These are phyloP conservation scores for Onthophagus sagittarius DNA, from an alignment of 2,888 invertebrate species.

Conservation along the genomic window DNA sequence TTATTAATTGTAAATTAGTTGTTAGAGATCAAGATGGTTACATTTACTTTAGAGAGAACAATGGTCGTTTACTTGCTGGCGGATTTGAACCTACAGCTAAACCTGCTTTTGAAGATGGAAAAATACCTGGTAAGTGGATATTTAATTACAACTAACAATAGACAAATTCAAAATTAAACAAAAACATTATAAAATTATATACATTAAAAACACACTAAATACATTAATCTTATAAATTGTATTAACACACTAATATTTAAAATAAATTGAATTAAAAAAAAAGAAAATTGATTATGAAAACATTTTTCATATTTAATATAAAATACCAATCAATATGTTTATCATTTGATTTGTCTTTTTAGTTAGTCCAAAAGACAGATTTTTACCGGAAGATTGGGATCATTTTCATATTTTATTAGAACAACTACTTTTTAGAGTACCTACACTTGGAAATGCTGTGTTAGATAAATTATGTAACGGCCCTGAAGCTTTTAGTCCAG, in stretches of 20 bases:
- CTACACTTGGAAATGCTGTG: constrained; percentile 68
- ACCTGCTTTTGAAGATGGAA: constrained; percentile 79
- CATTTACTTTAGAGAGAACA: constrained; percentile 80
- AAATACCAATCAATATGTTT: neutral
- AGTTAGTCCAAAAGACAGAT: constrained; percentile 61
- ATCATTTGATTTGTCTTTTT: constrained; percentile 8
- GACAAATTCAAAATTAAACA: neutral
- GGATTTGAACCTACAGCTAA: constrained; percentile 91
- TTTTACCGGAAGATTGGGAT: constrained; percentile 90
- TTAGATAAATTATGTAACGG: constrained; percentile 82
- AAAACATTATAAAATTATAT: neutral
- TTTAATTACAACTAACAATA: neutral
- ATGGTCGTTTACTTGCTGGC: constrained; percentile 81
- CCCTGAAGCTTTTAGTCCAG: constrained; percentile 94
- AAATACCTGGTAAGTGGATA: constrained; percentile 53
- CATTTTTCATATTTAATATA: constrained; percentile 9
- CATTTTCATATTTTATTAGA: constrained; percentile 89
- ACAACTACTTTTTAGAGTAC: constrained; percentile 79
- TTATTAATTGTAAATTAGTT: constrained; percentile 50
- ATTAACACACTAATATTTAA: no score
- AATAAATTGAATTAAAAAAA: no score
- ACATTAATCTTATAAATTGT: no score
- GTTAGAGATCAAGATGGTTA: constrained; percentile 84
- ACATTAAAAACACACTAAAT: neutral
- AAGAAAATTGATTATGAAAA: no score